Evolutionary conservation across 2,113 vertebrate genomes (phyloP).

Genomic region (Holacanthus passer): DNA sequence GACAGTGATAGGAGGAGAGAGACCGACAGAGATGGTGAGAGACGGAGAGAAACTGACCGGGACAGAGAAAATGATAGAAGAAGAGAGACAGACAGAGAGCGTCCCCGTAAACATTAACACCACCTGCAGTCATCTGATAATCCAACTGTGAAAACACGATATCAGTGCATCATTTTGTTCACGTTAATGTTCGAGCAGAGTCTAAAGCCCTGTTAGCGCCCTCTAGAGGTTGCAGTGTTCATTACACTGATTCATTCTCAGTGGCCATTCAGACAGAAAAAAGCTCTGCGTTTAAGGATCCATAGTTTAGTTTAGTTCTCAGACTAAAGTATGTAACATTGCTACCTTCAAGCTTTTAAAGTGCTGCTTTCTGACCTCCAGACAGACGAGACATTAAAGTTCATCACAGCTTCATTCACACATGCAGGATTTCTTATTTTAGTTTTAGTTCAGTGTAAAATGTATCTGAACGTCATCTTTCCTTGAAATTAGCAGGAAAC

Average conservation of each 20-base stretch:
- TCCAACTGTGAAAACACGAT: background rate
- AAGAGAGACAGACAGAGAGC: constrained; percentile 19
- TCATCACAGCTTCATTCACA: no score
- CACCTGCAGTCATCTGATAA: background rate
- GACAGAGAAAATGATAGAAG: background rate
- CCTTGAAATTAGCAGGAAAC: no score
- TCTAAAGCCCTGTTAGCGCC: background rate
- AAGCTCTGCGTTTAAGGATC: background rate
- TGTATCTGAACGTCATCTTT: no score
- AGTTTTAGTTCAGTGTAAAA: background rate
- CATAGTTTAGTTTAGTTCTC: no score
- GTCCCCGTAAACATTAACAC: constrained; percentile 32
- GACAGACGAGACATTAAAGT: no score
- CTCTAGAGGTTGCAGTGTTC: background rate
- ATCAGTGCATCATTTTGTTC: no score
- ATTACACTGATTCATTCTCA: background rate
- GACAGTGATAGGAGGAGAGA: constrained; percentile 45
- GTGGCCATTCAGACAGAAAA: no score
- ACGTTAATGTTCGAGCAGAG: no score
- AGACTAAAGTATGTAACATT: no score
- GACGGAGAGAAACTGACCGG: constrained; percentile 34
- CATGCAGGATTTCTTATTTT: no score
- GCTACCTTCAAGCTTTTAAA: no score
- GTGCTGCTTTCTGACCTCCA: no score
- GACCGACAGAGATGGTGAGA: background rate